Evolutionary conservation across 2,113 vertebrate species (phyloP).

Genomic region (Peucedramus taeniatus): DNA sequence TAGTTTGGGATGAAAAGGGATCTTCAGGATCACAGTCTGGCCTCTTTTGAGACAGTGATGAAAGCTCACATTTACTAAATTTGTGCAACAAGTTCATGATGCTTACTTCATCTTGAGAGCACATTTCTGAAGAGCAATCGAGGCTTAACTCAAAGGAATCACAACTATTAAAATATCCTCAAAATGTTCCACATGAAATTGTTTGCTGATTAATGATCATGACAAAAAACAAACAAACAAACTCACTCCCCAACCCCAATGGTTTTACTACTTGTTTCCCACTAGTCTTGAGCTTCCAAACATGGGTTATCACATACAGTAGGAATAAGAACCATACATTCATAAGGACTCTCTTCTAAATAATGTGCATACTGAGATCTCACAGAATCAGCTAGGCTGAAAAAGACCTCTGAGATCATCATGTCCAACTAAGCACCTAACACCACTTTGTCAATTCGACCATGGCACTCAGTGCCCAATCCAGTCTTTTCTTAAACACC

Average conservation of each 20-base stretch:
- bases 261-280: background rate
- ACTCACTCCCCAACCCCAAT: accelerated
- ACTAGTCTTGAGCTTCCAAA: background rate
- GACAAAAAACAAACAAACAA: background rate
- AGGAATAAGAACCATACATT: background rate
- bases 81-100: background rate
- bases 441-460: background rate
- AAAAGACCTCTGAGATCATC: background rate
- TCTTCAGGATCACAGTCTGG: background rate
- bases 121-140: background rate
- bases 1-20: background rate
- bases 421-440: background rate
- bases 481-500: background rate
- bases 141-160: background rate
- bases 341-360: background rate
- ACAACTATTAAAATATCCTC: background rate
- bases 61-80: background rate
- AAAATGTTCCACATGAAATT: background rate
- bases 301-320: background rate
- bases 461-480: background rate
- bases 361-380: background rate
- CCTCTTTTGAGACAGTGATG: background rate
- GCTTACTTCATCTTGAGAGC: background rate
- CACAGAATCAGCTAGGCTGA: background rate
- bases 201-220: background rate